Evolutionary conservation across 2,113 vertebrate species (phyloP).

Genomic region (Fulmarus glacialis): DNA sequence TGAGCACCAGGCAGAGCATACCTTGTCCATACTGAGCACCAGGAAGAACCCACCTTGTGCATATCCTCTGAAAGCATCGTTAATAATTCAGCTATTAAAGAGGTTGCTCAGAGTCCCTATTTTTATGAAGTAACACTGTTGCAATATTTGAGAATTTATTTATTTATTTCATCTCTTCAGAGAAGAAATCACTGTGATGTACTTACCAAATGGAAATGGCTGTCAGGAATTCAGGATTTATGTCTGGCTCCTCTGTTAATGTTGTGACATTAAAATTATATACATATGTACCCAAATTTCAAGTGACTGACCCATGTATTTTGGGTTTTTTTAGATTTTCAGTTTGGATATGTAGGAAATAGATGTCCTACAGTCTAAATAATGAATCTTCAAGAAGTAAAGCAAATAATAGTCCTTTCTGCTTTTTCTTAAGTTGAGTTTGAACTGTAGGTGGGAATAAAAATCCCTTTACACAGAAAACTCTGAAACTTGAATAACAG

Average conservation of each 20-base stretch:
- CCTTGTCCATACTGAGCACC: not conserved
- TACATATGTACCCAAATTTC: not conserved
- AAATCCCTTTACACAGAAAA: not conserved
- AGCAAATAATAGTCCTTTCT: not conserved
- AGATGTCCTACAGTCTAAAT: not conserved
- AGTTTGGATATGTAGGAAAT: not conserved
- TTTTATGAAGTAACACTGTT: not conserved
- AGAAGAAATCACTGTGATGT: not conserved
- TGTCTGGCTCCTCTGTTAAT: not conserved
- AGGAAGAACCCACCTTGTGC: not conserved
- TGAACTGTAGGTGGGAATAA: not conserved
- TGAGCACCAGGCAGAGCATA: not conserved
- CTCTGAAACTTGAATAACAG: not conserved
- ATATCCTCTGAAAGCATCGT: not conserved
- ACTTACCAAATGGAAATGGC: not conserved
- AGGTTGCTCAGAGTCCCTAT: not conserved
- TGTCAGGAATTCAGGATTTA: not conserved
- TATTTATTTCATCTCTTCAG: not conserved
- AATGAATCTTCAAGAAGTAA: not conserved
- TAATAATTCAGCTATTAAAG: not conserved
- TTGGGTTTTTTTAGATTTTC: not conserved
- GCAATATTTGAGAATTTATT: not conserved
- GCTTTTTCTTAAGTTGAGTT: not conserved
- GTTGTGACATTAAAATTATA: fast-evolving
- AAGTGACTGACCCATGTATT: fast-evolving